Evolutionary conservation across 2,888 invertebrate species (phyloP).

Genomic region (Flexamia atlantica): DNA sequence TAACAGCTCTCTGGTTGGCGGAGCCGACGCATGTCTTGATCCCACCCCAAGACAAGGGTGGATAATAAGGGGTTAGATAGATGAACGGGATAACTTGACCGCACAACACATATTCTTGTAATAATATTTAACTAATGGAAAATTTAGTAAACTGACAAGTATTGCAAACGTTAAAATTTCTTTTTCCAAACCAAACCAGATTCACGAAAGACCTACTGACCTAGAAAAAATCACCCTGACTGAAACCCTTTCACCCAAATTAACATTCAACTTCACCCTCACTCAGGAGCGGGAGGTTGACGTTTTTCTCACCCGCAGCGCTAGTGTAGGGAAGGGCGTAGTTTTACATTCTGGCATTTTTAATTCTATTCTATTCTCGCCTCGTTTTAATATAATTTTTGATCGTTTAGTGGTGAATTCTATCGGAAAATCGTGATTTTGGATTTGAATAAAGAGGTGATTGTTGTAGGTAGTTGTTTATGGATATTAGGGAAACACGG

Average conservation of each 20-base stretch:
- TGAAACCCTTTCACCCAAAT: constrained; percentile 27
- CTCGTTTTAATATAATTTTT: background rate
- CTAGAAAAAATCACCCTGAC: constrained; percentile 38
- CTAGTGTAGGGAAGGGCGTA: constrained; percentile 38
- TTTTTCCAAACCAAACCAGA: background rate
- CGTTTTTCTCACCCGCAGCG: constrained; percentile 40
- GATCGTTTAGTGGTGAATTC: constrained; percentile 28
- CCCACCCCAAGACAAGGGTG: background rate
- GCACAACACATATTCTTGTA: too few relatives aligned
- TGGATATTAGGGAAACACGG: background rate
- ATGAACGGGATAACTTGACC: background rate
- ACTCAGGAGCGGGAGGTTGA: constrained; percentile 14
- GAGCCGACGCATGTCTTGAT: constrained; percentile 37
- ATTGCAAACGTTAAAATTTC: too few relatives aligned
- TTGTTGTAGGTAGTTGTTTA: background rate
- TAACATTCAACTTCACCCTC: constrained; percentile 32
- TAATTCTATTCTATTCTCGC: constrained; percentile 31
- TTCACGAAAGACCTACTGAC: constrained; percentile 33
- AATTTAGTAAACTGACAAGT: too few relatives aligned
- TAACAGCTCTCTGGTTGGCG: constrained; percentile 42
- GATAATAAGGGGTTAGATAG: background rate
- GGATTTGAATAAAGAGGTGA: constrained; percentile 12
- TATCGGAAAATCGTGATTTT: background rate
- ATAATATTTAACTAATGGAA: too few relatives aligned
- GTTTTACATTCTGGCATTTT: constrained; percentile 48